Base-by-base conservation (phyloP, 2,888 invertebrate species). In the Caenorhabditis drosophilae region DNA sequence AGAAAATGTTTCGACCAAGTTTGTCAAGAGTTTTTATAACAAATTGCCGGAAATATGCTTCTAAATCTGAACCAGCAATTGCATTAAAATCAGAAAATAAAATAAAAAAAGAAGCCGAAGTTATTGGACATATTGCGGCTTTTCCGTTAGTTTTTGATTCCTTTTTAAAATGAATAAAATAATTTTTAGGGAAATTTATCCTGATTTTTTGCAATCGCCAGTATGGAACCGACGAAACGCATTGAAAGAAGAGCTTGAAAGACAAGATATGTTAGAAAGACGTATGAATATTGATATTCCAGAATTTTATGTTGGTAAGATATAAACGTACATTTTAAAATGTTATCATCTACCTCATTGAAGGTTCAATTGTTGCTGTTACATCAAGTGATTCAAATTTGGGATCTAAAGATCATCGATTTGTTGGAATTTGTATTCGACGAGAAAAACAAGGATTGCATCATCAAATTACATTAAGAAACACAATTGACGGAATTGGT, bases 371-470 rank as follows among this genome's bases (percentile, higher is more conserved):
- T 25, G 71, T 82, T 7, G 82, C 82, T 7, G 82, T 82, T 15
- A 82, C 82, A 6, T 67, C 73, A 12, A 70, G 79, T 2, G 82
- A 82, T 16, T 53, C 63, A 16, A 77, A 78, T 51, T 49, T 80
- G 55, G 74, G 71, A 12, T 70, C 58, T 16, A 76, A 78, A 41
- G 76, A 88, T 0, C 92, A 89, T 80, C 88, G 89, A 82, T 93
- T 95, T 87, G 90, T 94, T 36, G 95, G 98, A 2, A 93, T 98
- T 78, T 98, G 98, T 82, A 95, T 96, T 75, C 88, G 91, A 74
- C 87, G 93, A 51, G 88, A 88, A 74, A 90, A 91, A 2, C 88
- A 89, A 82, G 97, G 96, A 0, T 86, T 98, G 11, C 87, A 91
- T 67, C 90, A 94, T 4, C 88, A 88, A 54, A 95, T 97, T 82